These are phyloP conservation scores for Spodoptera exigua DNA, from an alignment of 2,888 invertebrate species.

Conservation along the genomic window DNA sequence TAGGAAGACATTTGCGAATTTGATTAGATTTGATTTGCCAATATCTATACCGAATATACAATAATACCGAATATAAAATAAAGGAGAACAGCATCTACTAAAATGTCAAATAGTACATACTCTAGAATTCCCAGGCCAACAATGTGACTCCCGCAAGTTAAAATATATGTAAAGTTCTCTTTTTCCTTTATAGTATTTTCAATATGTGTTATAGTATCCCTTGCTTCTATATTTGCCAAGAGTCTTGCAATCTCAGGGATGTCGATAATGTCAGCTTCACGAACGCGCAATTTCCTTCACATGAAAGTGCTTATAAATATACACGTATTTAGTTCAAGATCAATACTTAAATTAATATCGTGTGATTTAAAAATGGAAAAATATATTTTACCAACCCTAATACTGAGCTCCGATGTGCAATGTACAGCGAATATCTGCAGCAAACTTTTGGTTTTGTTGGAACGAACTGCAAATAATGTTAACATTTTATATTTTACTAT, in stretches of 20 bases:
- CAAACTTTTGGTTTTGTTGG: slow-evolving; percentile 69
- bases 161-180: slow-evolving; percentile 70
- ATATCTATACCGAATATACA: no score
- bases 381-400: slow-evolving; percentile 68
- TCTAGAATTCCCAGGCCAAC: slow-evolving; percentile 80
- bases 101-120: slow-evolving; percentile 63
- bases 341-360: no score
- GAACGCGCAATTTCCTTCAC: slow-evolving; percentile 77
- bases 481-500: neutral
- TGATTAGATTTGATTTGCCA: no score
- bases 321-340: no score
- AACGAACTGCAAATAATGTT: slow-evolving; percentile 69
- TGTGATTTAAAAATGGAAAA: no score
- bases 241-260: slow-evolving; percentile 76
- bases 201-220: slow-evolving; percentile 74
- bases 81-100: no score
- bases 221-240: slow-evolving; percentile 70
- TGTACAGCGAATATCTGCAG: slow-evolving; percentile 71
- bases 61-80: no score
- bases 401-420: slow-evolving; percentile 79
- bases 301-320: neutral
- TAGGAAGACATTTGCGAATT: no score
- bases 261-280: slow-evolving; percentile 77
- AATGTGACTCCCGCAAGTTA: slow-evolving; percentile 71
- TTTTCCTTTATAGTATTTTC: slow-evolving; percentile 70